These are phyloP conservation scores for Toxostoma redivivum DNA, from an alignment of 2,113 vertebrate genomes.

Conservation along the genomic window DNA sequence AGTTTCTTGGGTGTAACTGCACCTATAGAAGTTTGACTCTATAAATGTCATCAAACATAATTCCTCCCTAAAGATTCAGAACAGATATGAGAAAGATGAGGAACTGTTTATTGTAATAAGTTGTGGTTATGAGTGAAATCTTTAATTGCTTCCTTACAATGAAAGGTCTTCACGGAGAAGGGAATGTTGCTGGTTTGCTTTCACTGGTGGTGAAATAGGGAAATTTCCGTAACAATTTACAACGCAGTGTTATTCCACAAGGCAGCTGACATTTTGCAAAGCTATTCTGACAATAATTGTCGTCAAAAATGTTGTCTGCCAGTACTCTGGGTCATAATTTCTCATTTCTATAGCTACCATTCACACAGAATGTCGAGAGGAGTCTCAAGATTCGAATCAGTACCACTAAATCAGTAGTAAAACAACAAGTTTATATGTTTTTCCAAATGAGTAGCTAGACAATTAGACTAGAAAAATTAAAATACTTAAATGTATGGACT, in stretches of 20 bases:
- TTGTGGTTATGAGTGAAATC: not conserved
- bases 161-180: not conserved
- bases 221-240: not conserved
- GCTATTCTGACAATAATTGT: not conserved
- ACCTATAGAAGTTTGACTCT: not conserved
- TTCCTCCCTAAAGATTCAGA: not conserved
- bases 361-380: not conserved
- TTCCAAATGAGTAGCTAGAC: not conserved
- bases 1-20: conserved; percentile 10
- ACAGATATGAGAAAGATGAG: not conserved
- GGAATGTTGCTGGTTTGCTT: conserved; percentile 16
- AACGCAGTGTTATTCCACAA: not conserved
- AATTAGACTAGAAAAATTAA: not conserved
- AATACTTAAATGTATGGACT: not conserved
- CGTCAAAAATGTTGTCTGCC: not conserved
- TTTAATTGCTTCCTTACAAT: conserved; percentile 20
- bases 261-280: not conserved
- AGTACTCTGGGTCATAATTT: not conserved
- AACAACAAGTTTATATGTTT: not conserved
- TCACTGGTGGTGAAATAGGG: not conserved
- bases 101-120: not conserved
- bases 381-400: not conserved
- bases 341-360: not conserved
- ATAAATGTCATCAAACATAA: not conserved
- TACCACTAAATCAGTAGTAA: not conserved